Base-by-base conservation (phyloP, 2,797 vertebrate genomes). In the Cyprinodon diabolis region DNA sequence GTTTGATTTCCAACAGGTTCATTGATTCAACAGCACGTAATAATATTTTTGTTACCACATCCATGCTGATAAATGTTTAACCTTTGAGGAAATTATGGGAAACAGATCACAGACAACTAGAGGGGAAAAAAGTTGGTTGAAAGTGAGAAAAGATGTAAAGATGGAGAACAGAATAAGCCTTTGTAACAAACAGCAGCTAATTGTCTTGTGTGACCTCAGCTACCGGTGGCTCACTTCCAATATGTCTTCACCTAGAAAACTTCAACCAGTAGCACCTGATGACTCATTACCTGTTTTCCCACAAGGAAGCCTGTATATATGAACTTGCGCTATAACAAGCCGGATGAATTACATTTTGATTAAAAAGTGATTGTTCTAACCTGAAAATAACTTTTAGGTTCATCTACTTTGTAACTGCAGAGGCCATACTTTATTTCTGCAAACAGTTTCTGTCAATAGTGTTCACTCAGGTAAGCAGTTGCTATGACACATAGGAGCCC, bases 141-240 rank as follows among this genome's bases (percentile, higher is more conserved):
- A 54, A 66, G 23, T 52, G 52, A 17, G 56, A 81, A 74, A 72
- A 80, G 30, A 74, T 57, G 69, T 25, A 74, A 69, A 49, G 52
- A 57, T 71, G 71, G 6, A 66, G 37, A 72, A 68, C 52, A 87
- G 68, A 91, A 86, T 69, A 77, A 81, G 67, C 57, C 77, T 58
- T 77, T 87, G 84, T 90, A 68, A 56, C 57, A 65, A 84, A 30
- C 80, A 86, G 75, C 35, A 82, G 51, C 76, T 66, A 65, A 67
- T 40, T 85, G 74, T 83, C 55, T 47, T 1, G 35, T 56, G 60
- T 81, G 74, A 88, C 83, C 72, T 66, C 57, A 51, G 65, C 65
- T 67, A 68, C 79, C 77, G 21, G 75, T 75, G 23, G 40, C 52
- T 75, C 49, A 54, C 52, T 76, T 21, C 25, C 54, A 71, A n/a